phyloP scores from a whole-genome alignment of 2,797 vertebrate genomes.

The Clamator glandarius region DNA sequence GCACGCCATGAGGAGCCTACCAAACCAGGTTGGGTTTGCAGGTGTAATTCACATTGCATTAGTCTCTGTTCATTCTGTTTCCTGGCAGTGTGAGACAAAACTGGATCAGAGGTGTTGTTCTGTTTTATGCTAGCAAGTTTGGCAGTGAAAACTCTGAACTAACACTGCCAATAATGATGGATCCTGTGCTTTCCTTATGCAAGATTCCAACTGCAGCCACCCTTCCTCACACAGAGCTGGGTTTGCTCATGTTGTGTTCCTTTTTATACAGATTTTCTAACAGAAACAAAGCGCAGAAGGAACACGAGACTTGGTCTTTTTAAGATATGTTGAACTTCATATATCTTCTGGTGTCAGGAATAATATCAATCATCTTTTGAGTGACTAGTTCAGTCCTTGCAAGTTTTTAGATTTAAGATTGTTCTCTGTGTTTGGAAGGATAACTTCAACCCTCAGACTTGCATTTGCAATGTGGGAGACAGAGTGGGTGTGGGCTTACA shows the following conservation, averaged over 20 bases:
- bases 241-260: not conserved
- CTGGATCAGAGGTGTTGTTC: not conserved
- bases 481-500: not conserved
- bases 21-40: not conserved
- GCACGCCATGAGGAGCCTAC: no score
- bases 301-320: not conserved
- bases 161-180: not conserved
- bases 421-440: not conserved
- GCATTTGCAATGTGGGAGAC: not conserved
- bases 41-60: accelerated
- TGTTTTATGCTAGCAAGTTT: not conserved
- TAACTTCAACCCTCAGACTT: not conserved
- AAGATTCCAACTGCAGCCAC: not conserved
- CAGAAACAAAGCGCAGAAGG: not conserved
- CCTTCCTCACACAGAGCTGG: not conserved
- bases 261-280: not conserved
- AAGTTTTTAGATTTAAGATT: not conserved
- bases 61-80: not conserved
- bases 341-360: not conserved
- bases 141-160: not conserved
- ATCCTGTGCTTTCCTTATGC: not conserved
- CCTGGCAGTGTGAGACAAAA: not conserved
- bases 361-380: not conserved
- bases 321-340: not conserved
- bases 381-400: not conserved